Evolutionary conservation across 2,113 vertebrate species (phyloP).

Genomic region (Elephantulus edwardii): DNA sequence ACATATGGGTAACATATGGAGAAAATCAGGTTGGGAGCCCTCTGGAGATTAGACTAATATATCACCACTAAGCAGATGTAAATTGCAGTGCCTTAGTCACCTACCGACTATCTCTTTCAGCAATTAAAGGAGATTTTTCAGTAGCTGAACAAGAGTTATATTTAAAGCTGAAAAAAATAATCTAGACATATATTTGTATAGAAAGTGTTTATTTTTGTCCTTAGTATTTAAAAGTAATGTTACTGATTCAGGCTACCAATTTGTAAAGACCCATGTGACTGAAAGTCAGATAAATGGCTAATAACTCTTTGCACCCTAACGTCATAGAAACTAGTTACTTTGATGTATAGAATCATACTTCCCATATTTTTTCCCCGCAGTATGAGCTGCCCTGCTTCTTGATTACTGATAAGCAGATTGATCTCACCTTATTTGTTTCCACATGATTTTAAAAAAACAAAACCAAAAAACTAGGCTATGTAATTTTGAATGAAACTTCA

Average conservation of each 20-base stretch:
- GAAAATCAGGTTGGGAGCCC: slow-evolving; percentile 71
- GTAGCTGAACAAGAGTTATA: slow-evolving; percentile 48
- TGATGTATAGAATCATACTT: slow-evolving; percentile 49
- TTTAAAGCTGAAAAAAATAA: slow-evolving; percentile 57
- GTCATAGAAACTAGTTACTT: slow-evolving; percentile 16
- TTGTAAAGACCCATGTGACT: background rate
- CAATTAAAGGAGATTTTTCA: slow-evolving; percentile 71
- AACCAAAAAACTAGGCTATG: slow-evolving; percentile 34
- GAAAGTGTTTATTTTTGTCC: slow-evolving; percentile 30
- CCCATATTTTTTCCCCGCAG: slow-evolving; percentile 58
- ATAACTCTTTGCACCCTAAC: slow-evolving; percentile 19
- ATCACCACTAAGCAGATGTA: slow-evolving; percentile 80
- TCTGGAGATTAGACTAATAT: slow-evolving; percentile 80
- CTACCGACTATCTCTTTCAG: slow-evolving; percentile 64
- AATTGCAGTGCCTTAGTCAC: slow-evolving; percentile 72
- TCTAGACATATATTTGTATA: slow-evolving; percentile 40
- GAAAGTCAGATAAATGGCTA: slow-evolving; percentile 36
- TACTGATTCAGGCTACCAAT: background rate
- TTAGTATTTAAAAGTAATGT: slow-evolving; percentile 26
- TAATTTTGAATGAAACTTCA: slow-evolving; percentile 72
- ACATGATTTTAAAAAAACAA: slow-evolving; percentile 49
- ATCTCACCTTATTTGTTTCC: slow-evolving; percentile 64
- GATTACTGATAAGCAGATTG: slow-evolving; percentile 62
- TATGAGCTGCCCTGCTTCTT: slow-evolving; percentile 34
- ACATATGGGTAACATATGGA: slow-evolving; percentile 81